Evolutionary conservation across 2,888 invertebrate species (phyloP).

Genomic region (Eristalis tenax): DNA sequence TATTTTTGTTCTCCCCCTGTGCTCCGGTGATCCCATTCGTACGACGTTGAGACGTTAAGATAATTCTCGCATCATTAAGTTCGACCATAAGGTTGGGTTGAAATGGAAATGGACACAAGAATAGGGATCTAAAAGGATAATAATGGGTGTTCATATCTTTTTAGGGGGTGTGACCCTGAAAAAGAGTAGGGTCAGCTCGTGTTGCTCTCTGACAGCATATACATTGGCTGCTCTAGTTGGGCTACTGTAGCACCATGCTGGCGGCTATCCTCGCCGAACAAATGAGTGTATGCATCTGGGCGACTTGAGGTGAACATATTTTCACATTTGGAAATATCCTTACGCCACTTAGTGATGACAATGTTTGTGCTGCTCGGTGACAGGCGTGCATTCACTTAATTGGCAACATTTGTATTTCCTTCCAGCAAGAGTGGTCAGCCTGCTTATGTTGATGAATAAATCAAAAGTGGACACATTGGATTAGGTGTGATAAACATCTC

Average conservation of each 20-base stretch:
- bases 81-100: slow-evolving; percentile 66
- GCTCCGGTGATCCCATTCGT: slow-evolving; percentile 43
- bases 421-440: background rate
- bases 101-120: slow-evolving; percentile 62
- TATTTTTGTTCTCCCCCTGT: background rate
- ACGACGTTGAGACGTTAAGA: slow-evolving; percentile 56
- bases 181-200: slow-evolving; percentile 44
- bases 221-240: background rate
- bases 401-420: too few species aligned
- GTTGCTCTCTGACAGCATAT: slow-evolving; percentile 9
- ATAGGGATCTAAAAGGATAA: slow-evolving; percentile 69
- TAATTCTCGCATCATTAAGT: slow-evolving; percentile 72
- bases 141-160: slow-evolving; percentile 62
- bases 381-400: background rate
- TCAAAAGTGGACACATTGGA: background rate
- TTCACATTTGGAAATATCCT: background rate
- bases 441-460: background rate
- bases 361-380: background rate
- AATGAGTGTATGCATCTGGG: background rate
- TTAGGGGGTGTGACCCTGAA: slow-evolving; percentile 62
- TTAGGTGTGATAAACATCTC: background rate
- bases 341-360: background rate
- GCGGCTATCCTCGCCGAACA: slow-evolving; percentile 3
- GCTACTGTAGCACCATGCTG: background rate
- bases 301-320: background rate